A percentile compares a stretch with the other conserved stretches of the same genome.
Conservation (phyloP, 2,888 invertebrate species). For the Drosophila pseudotalamancana region DNA sequence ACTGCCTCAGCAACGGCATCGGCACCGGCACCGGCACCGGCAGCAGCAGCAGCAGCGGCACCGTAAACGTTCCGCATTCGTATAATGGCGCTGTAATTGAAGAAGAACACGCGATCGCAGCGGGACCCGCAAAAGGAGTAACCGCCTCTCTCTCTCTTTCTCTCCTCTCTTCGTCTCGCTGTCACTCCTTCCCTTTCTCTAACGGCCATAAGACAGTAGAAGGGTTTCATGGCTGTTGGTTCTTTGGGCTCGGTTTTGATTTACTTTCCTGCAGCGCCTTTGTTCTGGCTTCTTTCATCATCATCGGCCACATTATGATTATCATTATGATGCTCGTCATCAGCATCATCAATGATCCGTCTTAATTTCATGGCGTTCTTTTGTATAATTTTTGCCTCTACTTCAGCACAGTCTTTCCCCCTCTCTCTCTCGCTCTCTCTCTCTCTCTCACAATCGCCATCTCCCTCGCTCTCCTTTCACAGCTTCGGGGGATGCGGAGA, state of each 20-base stretch:
- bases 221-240: constrained; percentile 46
- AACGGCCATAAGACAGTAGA: constrained; percentile 28
- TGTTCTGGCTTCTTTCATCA: constrained; percentile 54
- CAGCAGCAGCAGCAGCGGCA: constrained; percentile 45
- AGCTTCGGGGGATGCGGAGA: constrained; percentile 52
- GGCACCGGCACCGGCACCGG: constrained; percentile 11
- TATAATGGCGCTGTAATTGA: constrained; percentile 80
- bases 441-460: not conserved
- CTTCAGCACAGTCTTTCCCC: constrained; percentile 1
- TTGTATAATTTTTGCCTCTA: constrained; percentile 44
- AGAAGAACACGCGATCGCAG: constrained; percentile 76
- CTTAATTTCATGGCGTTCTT: constrained; percentile 72
- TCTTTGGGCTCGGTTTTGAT: constrained; percentile 21
- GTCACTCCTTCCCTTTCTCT: not conserved
- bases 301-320: constrained; percentile 2
- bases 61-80: constrained; percentile 74
- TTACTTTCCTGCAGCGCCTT: constrained; percentile 53
- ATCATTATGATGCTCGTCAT: constrained; percentile 19
- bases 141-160: not conserved
- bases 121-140: constrained; percentile 39
- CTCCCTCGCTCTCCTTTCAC: not conserved
- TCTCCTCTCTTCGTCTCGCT: not conserved
- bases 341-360: constrained; percentile 65
- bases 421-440: not conserved
- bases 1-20: not conserved